Evolutionary conservation across 1,140 invertebrate genomes (phyloP), one percentile per base, ranked within the genome.

Genomic region (Sinella curviseta): DNA sequence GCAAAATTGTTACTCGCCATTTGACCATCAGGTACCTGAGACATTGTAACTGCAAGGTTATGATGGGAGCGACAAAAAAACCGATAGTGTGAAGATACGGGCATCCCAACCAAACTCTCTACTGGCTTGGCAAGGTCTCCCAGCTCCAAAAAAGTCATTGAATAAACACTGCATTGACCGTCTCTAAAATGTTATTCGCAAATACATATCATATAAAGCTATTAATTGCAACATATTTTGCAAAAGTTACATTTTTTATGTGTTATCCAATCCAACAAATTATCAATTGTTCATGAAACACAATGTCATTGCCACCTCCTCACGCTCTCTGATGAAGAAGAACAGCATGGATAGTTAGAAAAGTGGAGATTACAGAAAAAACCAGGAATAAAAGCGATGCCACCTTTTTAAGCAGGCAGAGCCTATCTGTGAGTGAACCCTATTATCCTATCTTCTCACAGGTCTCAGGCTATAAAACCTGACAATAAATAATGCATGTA

Each of bases 241-340:
- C 28, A 70, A 70, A 70, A 33, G 65, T n/a, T 8, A 70, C 14
- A 65, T 16, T 70, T 30, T 70, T 31, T 4, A 30, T 33, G 31
- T 31, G 26, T 4, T 70, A 14, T 8, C 4, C 3, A 4, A 60
- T 60, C 55, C 8, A 60, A 60, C 55, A 60, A 60, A 60, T 60
- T 24, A 60, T 60, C 55, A 60, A 60, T 60, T 70, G 65, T 70
- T 70, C 26, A 70, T 70, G 26, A 70, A 70, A 70, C 14, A 70
- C 65, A 70, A 70, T 70, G 65, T 70, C 65, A 70, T 30, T 33
- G 39, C 20, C 39, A 48, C 20, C 20, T 8, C 20, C 8, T 48
- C 20, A 48, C 24, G 57, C 24, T 65, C 24, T 65, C 14, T n/a
- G 20, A 20, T 12, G 39, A 48, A 12, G 39, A 48, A 20, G 20